phyloP scores from a whole-genome alignment of 2,113 vertebrate genomes.

The Chaetodon trifascialis region DNA sequence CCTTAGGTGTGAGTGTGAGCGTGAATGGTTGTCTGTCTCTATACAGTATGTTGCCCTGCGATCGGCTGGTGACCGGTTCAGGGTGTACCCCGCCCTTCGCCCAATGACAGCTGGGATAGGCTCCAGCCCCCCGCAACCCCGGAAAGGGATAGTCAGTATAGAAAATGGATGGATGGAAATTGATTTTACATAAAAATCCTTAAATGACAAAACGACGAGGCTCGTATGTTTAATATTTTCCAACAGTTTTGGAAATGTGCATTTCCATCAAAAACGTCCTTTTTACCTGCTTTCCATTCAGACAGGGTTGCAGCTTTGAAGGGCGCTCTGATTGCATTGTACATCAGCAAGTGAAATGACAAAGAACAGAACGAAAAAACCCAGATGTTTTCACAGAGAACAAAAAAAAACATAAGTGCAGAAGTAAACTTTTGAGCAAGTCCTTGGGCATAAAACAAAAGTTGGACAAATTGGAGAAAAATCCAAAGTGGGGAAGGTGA shows the following conservation, averaged over 20 bases:
- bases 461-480: conserved; percentile 1
- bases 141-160: too few relatives aligned
- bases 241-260: not conserved
- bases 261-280: not conserved
- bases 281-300: conserved; percentile 4
- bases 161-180: too few relatives aligned
- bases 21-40: too few relatives aligned
- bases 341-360: not conserved
- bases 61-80: too few relatives aligned
- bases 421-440: not conserved
- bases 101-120: too few relatives aligned
- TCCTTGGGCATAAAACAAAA: conserved; percentile 26
- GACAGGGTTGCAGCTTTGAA: not conserved
- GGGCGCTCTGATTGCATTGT: not conserved
- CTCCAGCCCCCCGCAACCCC: too few relatives aligned
- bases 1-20: too few relatives aligned
- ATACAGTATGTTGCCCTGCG: too few relatives aligned
- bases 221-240: not conserved
- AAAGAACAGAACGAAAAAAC: not conserved
- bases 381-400: not conserved
- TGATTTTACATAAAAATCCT: not conserved
- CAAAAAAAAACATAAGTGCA: not conserved
- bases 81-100: too few relatives aligned
- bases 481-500: not conserved
- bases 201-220: not conserved